Evolutionary conservation across 2,888 invertebrate species (phyloP).

Genomic region (Synanthedon myopaeformis): DNA sequence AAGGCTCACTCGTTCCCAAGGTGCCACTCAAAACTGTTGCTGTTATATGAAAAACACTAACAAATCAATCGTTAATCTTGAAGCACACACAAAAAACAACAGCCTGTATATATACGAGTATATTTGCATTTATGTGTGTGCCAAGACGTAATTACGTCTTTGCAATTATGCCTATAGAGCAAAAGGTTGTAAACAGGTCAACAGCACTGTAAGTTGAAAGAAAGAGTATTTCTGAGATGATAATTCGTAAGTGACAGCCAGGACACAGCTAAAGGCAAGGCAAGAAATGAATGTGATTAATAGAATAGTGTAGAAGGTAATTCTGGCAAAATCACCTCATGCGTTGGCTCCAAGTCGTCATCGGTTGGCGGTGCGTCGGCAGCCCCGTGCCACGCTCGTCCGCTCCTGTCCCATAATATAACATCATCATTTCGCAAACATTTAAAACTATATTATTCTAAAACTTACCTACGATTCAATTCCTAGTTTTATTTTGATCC

Average conservation of each 20-base stretch:
- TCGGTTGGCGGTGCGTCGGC: constrained; percentile 53
- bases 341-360: constrained; percentile 57
- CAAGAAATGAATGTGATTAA: constrained; percentile 51
- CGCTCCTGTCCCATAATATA: constrained; percentile 63
- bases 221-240: constrained; percentile 20
- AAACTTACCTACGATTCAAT: too few relatives aligned
- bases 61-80: too few relatives aligned
- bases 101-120: too few relatives aligned
- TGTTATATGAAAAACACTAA: not conserved
- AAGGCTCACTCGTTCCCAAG: constrained; percentile 34
- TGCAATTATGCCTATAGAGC: constrained; percentile 3
- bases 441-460: not conserved
- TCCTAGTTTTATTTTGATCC: too few relatives aligned
- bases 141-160: too few relatives aligned
- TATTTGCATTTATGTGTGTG: too few relatives aligned
- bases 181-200: constrained; percentile 2
- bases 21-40: constrained; percentile 40
- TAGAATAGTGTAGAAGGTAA: constrained; percentile 57
- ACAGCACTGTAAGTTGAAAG: constrained; percentile 1
- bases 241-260: constrained; percentile 47
- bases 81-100: too few relatives aligned
- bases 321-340: constrained; percentile 71
- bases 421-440: constrained; percentile 12
- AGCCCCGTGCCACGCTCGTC: constrained; percentile 54
- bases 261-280: constrained; percentile 45